Conservation (phyloP, 2,113 vertebrate genomes). For the Micronisus gabar region DNA sequence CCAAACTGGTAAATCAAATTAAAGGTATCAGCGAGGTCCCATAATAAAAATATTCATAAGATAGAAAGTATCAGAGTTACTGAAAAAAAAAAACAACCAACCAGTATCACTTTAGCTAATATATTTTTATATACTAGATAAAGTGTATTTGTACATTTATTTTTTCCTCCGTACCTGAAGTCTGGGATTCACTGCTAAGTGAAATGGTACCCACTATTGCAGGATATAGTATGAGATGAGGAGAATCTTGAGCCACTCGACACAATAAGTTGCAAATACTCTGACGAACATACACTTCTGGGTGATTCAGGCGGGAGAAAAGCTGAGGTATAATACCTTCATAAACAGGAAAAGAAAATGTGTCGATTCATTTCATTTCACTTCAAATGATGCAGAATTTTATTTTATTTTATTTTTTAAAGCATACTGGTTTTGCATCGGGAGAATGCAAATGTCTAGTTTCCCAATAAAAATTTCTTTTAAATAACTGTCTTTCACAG, state of each 20-base stretch:
- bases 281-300: constrained; percentile 94
- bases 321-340: constrained; percentile 97
- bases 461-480: not conserved
- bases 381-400: not conserved
- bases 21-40: not conserved
- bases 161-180: constrained; percentile 77
- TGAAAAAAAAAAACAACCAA: not conserved
- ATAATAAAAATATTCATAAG: not conserved
- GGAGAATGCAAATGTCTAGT: not conserved
- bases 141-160: not conserved
- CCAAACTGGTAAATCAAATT: not conserved
- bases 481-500: not conserved
- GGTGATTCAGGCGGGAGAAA: constrained; percentile 96
- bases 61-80: not conserved
- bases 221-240: constrained; percentile 94
- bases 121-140: not conserved
- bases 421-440: not conserved
- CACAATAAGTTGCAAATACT: constrained; percentile 97
- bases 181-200: constrained; percentile 90
- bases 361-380: not conserved
- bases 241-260: constrained; percentile 95
- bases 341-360: not conserved
- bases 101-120: not conserved
- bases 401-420: not conserved
- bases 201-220: constrained; percentile 97